These are phyloP conservation scores for Hirundichthys speculiger DNA, from an alignment of 2,113 vertebrate species.

Conservation along the genomic window DNA sequence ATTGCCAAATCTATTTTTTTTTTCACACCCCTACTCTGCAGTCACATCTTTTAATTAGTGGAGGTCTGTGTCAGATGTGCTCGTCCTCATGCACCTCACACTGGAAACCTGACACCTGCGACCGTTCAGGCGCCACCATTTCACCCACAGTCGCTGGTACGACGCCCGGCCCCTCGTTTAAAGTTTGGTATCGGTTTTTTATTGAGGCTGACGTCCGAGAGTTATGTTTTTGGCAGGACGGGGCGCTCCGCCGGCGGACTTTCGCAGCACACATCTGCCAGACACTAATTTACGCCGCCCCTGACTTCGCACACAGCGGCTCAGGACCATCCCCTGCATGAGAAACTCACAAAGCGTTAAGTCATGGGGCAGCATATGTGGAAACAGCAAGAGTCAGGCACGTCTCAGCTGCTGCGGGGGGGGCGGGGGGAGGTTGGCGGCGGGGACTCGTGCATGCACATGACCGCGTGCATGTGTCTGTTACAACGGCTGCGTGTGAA, in stretches of 20 bases:
- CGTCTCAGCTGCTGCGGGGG: conserved; percentile 48
- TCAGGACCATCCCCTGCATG: conserved; percentile 40
- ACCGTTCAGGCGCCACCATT: too few species aligned
- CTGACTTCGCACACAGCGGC: conserved; percentile 29
- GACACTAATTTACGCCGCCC: conserved; percentile 10
- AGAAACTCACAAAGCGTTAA: conserved; percentile 50
- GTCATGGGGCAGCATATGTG: conserved; percentile 39
- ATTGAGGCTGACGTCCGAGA: too few species aligned
- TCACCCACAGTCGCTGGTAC: too few species aligned
- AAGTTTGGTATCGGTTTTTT: too few species aligned
- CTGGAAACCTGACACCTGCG: too few species aligned
- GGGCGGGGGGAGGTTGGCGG: conserved; percentile 14
- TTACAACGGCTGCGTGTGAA: conserved; percentile 26
- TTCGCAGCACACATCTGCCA: conserved; percentile 15
- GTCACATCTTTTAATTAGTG: too few species aligned
- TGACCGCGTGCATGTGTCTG: conserved; percentile 39
- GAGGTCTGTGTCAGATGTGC: too few species aligned
- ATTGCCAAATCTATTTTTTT: too few species aligned
- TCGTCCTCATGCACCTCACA: too few species aligned
- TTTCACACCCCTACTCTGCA: too few species aligned
- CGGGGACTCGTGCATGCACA: conserved; percentile 7
- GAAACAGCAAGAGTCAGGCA: background rate
- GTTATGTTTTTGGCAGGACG: too few species aligned
- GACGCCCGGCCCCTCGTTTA: too few species aligned
- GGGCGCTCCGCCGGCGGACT: background rate